phyloP scores from a whole-genome alignment of 2,888 invertebrate genomes.

The Pantelozetes paolii region DNA sequence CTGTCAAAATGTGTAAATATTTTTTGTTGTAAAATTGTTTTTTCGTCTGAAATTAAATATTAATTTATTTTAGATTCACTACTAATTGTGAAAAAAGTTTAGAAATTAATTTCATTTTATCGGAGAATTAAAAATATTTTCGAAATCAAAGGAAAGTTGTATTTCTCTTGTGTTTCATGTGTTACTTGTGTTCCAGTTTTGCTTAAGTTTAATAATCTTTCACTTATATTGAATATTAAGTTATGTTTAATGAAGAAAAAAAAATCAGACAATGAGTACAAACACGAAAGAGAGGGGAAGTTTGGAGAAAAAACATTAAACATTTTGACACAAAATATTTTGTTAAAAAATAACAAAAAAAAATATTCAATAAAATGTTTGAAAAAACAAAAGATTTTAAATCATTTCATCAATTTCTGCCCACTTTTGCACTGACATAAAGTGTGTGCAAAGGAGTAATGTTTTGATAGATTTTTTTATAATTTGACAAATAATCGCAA shows the following conservation, averaged over 20 bases:
- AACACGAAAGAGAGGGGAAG: not conserved
- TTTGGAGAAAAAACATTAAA: not conserved
- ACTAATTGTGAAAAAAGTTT: not conserved
- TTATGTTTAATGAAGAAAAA: too few relatives aligned
- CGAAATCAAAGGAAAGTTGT: too few relatives aligned
- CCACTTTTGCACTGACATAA: not conserved
- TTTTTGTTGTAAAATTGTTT: not conserved
- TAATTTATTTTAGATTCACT: not conserved
- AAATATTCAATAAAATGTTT: too few relatives aligned
- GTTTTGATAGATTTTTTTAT: not conserved
- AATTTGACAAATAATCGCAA: constrained; percentile 8
- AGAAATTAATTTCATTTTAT: not conserved
- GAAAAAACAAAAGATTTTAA: too few relatives aligned
- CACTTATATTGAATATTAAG: too few relatives aligned
- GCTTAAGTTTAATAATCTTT: too few relatives aligned
- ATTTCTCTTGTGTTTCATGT: not conserved
- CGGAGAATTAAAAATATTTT: not conserved
- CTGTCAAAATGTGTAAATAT: not conserved
- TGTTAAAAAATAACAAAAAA: too few relatives aligned
- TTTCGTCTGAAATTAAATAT: not conserved
- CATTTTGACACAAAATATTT: too few relatives aligned
- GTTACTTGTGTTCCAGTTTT: too few relatives aligned
- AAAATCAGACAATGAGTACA: not conserved
- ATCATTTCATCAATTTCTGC: not conserved
- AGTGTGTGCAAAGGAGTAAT: not conserved